phyloP scores from a whole-genome alignment of 2,113 vertebrate genomes.

The Oxygymnocypris stewartii region DNA sequence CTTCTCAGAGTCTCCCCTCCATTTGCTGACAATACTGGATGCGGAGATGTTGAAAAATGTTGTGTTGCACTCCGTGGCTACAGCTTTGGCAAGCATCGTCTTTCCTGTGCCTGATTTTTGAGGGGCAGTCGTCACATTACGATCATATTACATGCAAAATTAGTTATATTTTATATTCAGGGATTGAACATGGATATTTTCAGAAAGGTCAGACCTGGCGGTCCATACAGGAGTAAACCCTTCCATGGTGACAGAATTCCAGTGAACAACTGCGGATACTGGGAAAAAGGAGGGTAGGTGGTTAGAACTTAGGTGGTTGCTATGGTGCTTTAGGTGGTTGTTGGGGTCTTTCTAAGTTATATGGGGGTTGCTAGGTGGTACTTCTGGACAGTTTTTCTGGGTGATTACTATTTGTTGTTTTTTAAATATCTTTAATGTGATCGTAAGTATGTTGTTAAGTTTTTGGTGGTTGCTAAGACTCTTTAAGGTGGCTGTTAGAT shows the following conservation, averaged over 20 bases:
- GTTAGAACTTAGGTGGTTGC: not conserved
- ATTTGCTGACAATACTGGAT: constrained; percentile 97
- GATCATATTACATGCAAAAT: not conserved
- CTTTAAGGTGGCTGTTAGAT: too few species aligned
- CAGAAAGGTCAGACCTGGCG: constrained; percentile 80
- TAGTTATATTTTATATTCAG: not conserved
- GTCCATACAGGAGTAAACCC: constrained; percentile 90
- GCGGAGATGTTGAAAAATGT: constrained; percentile 99
- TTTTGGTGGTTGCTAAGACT: too few species aligned
- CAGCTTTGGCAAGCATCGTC: constrained; percentile 94
- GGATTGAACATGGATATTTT: not conserved
- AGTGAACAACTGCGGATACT: constrained; percentile 95
- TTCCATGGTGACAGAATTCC: constrained; percentile 97
- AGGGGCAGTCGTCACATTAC: not conserved
- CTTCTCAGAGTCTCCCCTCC: constrained; percentile 97
- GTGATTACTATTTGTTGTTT: too few species aligned
- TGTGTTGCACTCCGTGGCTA: constrained; percentile 93
- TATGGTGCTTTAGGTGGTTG: not conserved
- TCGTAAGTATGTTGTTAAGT: too few species aligned
- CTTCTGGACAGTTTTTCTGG: too few species aligned
- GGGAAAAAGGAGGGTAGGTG: constrained; percentile 36
- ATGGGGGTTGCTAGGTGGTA: too few species aligned
- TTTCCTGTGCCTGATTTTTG: constrained; percentile 87
- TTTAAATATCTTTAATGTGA: too few species aligned
- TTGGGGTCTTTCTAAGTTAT: too few species aligned